Conservation (phyloP, 2,797 vertebrate genomes). For the Aselliscus stoliczkanus region DNA sequence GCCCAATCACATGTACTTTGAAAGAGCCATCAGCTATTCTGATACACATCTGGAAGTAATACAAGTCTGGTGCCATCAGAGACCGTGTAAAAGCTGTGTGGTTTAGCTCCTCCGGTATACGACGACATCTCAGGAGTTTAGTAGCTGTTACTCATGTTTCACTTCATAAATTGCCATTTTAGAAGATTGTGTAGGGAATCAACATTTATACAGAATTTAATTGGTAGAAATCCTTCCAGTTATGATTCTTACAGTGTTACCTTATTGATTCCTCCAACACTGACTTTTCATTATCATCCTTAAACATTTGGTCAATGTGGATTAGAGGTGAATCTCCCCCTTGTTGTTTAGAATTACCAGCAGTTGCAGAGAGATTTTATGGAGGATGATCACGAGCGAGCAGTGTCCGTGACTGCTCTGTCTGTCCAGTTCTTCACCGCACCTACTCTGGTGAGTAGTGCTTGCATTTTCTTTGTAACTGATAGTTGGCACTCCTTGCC, state of each 20-base stretch:
- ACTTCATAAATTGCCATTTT: neutral
- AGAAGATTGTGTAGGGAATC: neutral
- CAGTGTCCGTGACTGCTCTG: constrained; percentile 97
- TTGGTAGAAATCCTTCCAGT: neutral
- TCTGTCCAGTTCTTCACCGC: constrained; percentile 99
- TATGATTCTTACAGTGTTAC: constrained; percentile 43
- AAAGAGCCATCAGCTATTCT: neutral
- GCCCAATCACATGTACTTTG: neutral
- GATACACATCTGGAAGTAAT: neutral
- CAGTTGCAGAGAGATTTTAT: constrained; percentile 99
- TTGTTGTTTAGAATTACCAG: constrained; percentile 98
- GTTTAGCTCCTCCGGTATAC: neutral
- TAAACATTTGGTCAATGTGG: constrained; percentile 81
- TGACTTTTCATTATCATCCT: constrained; percentile 75
- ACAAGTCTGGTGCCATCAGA: neutral
- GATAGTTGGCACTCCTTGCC: constrained; percentile 87
- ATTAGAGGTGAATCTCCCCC: constrained; percentile 92
- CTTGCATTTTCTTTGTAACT: constrained; percentile 82
- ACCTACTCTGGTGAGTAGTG: constrained; percentile 96
- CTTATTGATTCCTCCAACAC: constrained; percentile 70
- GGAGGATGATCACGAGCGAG: constrained; percentile 98
- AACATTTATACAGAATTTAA: neutral
- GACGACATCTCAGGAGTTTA: neutral
- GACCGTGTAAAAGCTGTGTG: neutral
- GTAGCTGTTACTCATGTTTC: neutral